Conservation (phyloP, 1,140 invertebrate genomes). For the Lordiphosa mommai region DNA sequence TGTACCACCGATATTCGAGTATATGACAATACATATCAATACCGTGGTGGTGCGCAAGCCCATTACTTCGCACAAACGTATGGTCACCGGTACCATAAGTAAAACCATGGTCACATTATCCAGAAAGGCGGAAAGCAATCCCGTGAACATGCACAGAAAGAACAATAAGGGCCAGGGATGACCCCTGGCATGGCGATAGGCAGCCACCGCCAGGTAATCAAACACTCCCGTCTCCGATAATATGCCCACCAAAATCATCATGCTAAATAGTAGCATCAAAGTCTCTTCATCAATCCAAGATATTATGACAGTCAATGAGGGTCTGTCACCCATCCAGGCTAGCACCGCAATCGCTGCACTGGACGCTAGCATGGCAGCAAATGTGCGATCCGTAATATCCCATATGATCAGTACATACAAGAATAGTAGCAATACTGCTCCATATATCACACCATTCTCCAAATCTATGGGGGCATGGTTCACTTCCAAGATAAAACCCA, state of each 20-base stretch:
- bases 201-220: slow-evolving; percentile 86
- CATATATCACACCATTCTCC: slow-evolving; percentile 83
- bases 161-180: slow-evolving; percentile 90
- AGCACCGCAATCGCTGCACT: slow-evolving; percentile 86
- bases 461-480: slow-evolving; percentile 3
- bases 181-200: slow-evolving; percentile 86
- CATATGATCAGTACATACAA: slow-evolving; percentile 91
- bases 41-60: slow-evolving; percentile 89
- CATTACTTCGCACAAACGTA: slow-evolving; percentile 91
- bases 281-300: slow-evolving; percentile 93
- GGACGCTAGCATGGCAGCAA: slow-evolving; percentile 89
- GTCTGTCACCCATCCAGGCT: slow-evolving; percentile 85
- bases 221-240: slow-evolving; percentile 92
- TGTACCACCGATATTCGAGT: slow-evolving; percentile 91
- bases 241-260: slow-evolving; percentile 93
- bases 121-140: slow-evolving; percentile 88
- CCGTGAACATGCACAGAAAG: slow-evolving; percentile 88
- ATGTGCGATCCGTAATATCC: slow-evolving; percentile 88
- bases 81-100: slow-evolving; percentile 91
- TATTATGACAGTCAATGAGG: slow-evolving; percentile 85
- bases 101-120: slow-evolving; percentile 94
- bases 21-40: slow-evolving; percentile 87
- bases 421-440: slow-evolving; percentile 84
- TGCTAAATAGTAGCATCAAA: slow-evolving; percentile 89
- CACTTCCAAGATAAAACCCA: slow-evolving; percentile 8